Conservation (phyloP, 2,797 vertebrate genomes). For the Rhinogobio ventralis region DNA sequence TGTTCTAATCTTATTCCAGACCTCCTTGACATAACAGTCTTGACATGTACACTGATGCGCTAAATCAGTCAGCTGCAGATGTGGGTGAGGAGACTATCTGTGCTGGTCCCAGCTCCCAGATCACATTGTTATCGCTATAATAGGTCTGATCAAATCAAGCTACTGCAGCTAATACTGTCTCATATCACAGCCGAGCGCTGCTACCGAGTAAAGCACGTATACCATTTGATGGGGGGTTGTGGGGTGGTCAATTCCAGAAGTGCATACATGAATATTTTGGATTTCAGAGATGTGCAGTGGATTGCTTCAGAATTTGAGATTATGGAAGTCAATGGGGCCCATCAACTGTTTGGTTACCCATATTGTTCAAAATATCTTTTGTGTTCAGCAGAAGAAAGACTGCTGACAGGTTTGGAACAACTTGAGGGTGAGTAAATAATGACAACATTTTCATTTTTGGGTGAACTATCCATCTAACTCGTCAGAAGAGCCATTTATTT, state of each 20-base stretch:
- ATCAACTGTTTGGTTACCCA: too few relatives aligned
- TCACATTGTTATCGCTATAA: constrained; percentile 27
- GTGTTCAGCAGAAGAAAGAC: too few relatives aligned
- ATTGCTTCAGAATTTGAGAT: background rate
- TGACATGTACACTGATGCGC: constrained; percentile 67
- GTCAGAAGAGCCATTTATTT: background rate
- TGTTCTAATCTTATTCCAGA: constrained; percentile 67
- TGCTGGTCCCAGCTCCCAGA: constrained; percentile 17
- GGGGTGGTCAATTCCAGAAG: background rate
- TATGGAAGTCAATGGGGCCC: too few relatives aligned
- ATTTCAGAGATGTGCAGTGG: background rate
- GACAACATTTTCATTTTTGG: too few relatives aligned
- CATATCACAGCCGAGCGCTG: background rate
- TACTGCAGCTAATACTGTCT: constrained; percentile 11
- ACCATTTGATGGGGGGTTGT: background rate
- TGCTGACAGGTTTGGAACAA: too few relatives aligned
- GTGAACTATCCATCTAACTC: too few relatives aligned
- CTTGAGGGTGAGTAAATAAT: too few relatives aligned
- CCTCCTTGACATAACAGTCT: constrained; percentile 59
- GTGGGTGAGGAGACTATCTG: constrained; percentile 15
- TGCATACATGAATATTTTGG: background rate
- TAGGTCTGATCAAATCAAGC: constrained; percentile 34
- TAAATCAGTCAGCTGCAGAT: constrained; percentile 64
- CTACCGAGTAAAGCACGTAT: background rate
- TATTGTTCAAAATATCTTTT: too few relatives aligned